Conservation (phyloP, 2,888 invertebrate species). For the Sphaerophoria taeniata region DNA sequence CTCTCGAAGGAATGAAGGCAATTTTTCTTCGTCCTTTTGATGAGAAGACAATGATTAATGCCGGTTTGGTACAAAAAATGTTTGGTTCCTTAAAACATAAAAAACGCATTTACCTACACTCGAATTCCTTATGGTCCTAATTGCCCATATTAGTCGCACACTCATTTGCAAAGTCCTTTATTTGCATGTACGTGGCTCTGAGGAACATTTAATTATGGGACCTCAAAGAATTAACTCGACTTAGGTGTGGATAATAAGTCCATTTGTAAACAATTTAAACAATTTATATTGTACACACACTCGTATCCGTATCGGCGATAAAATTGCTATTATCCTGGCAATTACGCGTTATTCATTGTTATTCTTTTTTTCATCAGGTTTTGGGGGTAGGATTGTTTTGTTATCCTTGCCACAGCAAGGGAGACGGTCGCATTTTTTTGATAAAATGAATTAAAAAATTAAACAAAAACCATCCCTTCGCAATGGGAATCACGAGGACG, state of each 20-base stretch:
- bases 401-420: constrained; percentile 29
- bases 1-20: constrained; percentile 33
- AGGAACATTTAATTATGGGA: constrained; percentile 3
- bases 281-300: constrained; percentile 41
- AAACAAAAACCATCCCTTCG: constrained; percentile 53
- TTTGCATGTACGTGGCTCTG: background rate
- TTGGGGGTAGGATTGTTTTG: constrained; percentile 14
- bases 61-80: constrained; percentile 37
- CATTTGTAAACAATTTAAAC: constrained; percentile 74
- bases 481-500: background rate
- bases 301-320: background rate
- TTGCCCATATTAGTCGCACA: constrained; percentile 67
- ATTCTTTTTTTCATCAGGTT: constrained; percentile 41
- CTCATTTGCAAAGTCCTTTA: constrained; percentile 40
- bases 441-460: constrained; percentile 68
- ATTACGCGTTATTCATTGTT: constrained; percentile 64
- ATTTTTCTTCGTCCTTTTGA: constrained; percentile 61
- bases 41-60: constrained; percentile 67
- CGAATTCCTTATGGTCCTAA: constrained; percentile 62
- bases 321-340: constrained; percentile 58
- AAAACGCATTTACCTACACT: constrained; percentile 3
- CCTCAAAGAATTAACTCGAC: constrained; percentile 64
- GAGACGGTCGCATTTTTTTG: constrained; percentile 57
- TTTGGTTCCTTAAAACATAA: constrained; percentile 38
- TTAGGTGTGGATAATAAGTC: constrained; percentile 73